Evolutionary conservation across 1,140 invertebrate species (phyloP), one percentile per base, ranked within the genome.

Genomic region (Camponotus pennsylvanicus): DNA sequence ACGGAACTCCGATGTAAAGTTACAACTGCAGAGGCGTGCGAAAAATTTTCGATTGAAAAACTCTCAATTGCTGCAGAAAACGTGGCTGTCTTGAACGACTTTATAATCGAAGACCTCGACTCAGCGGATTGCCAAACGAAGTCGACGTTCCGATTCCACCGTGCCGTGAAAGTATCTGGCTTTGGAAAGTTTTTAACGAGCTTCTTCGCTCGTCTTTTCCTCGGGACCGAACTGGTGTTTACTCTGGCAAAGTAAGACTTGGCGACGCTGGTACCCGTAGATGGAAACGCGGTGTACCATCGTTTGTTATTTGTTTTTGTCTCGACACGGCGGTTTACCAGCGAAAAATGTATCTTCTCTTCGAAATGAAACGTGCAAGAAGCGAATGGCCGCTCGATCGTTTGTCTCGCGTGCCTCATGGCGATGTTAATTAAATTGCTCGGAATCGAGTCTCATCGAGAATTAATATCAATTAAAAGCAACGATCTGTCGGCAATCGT

Each of bases 181-280:
- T 91, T 91, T 86, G 88, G 76, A 88, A 91, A 91, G 82, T 91
- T 91, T 91, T 91, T 91, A 91, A 91, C 90, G 88, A 91, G 90
- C 90, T 89, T 91, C 88, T 86, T 91, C 88, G 70, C 70, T 91
- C 78, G 85, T 85, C 73, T 89, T 88, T 91, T 91, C 88, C 77
- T 45, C 78, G 73, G 66, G 57, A 67, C 57, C 59, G 85, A 63
- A 49, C 57, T 45, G 34, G 79, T 91, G 89, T 91, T 90, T 91
- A 90, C 90, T 86, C 80, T 90, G 84, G 67, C 71, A 55, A 78
- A 71, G 67, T 63, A 77, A 88, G 78, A 76, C 79, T 64, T 59
- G 57, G 67, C 76, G 89, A 88, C 89, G 89, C 89, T 84, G 90
- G 84, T 90, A 90, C 87, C 90, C 89, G 90, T 86, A 91, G 83